Evolutionary conservation across 2,888 invertebrate species (phyloP).

Genomic region (Hoplodrina ambigua): DNA sequence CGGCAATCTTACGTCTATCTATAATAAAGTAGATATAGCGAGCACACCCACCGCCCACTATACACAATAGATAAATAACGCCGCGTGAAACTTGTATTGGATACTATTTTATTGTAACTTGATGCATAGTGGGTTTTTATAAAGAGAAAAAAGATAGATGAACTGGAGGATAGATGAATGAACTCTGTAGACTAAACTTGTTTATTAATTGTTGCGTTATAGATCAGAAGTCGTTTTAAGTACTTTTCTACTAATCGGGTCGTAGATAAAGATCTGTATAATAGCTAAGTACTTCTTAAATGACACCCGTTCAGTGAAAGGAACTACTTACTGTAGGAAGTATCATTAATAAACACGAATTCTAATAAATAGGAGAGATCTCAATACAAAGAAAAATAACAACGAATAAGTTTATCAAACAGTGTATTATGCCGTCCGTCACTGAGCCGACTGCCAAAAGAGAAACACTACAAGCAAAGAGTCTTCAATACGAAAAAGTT

Average conservation of each 20-base stretch:
- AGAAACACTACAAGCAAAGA: conserved; percentile 17
- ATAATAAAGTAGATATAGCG: conserved; percentile 39
- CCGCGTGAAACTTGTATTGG: conserved; percentile 51
- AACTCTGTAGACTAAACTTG: background rate
- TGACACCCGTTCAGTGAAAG: background rate
- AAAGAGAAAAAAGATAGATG: conserved; percentile 1
- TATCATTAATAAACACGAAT: conserved; percentile 8
- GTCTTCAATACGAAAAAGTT: conserved; percentile 17
- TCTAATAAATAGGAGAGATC: background rate
- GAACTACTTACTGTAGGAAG: background rate
- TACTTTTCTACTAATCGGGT: background rate
- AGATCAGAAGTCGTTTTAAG: background rate
- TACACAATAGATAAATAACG: conserved; percentile 55
- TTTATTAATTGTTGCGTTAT: background rate
- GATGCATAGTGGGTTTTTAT: conserved; percentile 42
- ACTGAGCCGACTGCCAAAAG: conserved; percentile 24
- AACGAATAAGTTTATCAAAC: conserved; percentile 33
- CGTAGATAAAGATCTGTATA: background rate
- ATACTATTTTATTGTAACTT: conserved; percentile 40
- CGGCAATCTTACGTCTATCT: too few relatives aligned
- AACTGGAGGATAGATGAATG: background rate
- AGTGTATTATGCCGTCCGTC: conserved; percentile 2
- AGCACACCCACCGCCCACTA: conserved; percentile 4
- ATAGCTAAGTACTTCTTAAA: background rate
- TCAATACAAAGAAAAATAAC: conserved; percentile 15